These are phyloP conservation scores for Cordilura impudica DNA, from an alignment of 2,888 invertebrate genomes.

Conservation along the genomic window DNA sequence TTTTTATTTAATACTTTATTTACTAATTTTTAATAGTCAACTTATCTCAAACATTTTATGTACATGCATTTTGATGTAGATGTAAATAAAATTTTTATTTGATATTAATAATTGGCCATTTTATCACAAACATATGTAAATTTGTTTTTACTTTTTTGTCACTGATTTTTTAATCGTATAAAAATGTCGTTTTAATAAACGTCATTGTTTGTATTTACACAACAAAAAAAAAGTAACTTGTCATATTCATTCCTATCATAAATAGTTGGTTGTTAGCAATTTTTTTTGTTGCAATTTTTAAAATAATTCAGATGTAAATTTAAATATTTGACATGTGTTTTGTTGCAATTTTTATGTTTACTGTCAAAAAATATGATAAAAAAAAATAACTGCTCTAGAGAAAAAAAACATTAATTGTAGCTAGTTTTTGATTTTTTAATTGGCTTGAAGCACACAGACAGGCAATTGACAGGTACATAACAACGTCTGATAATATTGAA, in stretches of 20 bases:
- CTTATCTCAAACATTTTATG: too few species aligned
- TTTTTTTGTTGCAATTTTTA: constrained; percentile 35
- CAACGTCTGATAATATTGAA: neutral
- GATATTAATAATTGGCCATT: constrained; percentile 41
- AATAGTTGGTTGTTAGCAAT: neutral
- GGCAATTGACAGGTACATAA: neutral
- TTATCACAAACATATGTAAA: constrained; percentile 21
- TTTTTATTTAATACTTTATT: too few species aligned
- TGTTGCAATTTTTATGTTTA: constrained; percentile 1
- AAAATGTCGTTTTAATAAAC: constrained; percentile 18
- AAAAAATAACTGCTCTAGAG: neutral
- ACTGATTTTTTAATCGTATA: neutral
- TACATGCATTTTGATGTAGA: too few species aligned
- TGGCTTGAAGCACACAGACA: constrained; percentile 16
- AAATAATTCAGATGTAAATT: constrained; percentile 36
- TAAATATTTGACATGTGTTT: constrained; percentile 45
- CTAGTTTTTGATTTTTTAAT: constrained; percentile 32
- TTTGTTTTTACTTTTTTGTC: neutral
- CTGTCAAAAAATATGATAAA: neutral
- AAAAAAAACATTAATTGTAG: constrained; percentile 1
- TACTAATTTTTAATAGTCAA: too few species aligned
- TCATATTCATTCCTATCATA: neutral
- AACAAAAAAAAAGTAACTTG: neutral
- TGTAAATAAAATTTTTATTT: too few species aligned
- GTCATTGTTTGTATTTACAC: neutral